Evolutionary conservation across 1,140 invertebrate genomes (phyloP).

Genomic region (Scaptodrosophila lebanonensis): DNA sequence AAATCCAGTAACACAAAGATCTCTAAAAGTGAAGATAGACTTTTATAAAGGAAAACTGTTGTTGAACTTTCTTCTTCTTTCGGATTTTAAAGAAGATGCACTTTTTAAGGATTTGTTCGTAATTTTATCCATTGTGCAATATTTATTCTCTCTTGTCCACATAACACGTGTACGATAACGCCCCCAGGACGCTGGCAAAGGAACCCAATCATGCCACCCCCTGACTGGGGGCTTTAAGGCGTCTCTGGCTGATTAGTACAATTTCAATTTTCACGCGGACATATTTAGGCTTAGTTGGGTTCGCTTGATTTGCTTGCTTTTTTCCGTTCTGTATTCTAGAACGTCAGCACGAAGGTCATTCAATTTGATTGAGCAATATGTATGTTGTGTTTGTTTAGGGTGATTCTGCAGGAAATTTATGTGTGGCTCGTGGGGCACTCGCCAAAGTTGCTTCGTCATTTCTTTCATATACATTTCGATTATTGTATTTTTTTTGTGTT

Average conservation of each 20-base stretch:
- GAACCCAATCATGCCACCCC: conserved; percentile 5
- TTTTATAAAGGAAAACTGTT: no score
- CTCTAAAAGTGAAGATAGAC: no score
- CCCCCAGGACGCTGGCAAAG: no score
- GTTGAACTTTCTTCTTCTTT: no score
- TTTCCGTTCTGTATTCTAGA: conserved; percentile 35
- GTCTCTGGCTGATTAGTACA: conserved; percentile 52
- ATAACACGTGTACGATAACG: no score
- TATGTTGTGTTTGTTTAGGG: conserved; percentile 53
- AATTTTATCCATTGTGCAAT: no score
- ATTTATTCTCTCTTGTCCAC: no score
- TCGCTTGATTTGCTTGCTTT: conserved; percentile 20
- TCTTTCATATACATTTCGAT: conserved; percentile 15
- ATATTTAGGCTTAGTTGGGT: conserved; percentile 13
- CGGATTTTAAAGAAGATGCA: no score
- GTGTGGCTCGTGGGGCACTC: conserved; percentile 20
- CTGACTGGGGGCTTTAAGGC: conserved; percentile 2
- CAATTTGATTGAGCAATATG: conserved; percentile 63
- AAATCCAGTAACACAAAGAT: no score
- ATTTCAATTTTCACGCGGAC: conserved; percentile 68
- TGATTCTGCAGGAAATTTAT: conserved; percentile 65
- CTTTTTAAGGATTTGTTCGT: no score
- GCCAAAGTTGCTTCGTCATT: conserved; percentile 42
- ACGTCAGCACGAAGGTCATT: conserved; percentile 41
- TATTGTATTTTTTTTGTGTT: conserved; percentile 11